These are phyloP conservation scores for Empidonax alnorum DNA, from an alignment of 2,113 vertebrate species.

Conservation along the genomic window DNA sequence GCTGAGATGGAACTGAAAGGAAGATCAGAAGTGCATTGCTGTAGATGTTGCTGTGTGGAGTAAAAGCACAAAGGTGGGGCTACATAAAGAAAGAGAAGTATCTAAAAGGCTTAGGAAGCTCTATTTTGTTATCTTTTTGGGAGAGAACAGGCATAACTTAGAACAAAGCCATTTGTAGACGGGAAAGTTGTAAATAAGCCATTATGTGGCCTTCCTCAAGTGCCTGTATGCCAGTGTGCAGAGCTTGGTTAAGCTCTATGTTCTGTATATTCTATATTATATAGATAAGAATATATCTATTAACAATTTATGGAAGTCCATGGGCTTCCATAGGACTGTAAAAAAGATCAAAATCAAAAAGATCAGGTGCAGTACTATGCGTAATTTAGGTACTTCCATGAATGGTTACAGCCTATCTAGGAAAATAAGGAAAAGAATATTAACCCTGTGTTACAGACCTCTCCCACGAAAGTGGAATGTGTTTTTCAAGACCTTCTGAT, in stretches of 20 bases:
- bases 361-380: fast-evolving
- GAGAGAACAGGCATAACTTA: neutral
- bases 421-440: neutral
- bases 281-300: neutral
- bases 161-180: neutral
- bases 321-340: neutral
- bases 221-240: neutral
- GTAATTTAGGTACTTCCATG: neutral
- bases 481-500: neutral
- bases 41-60: neutral
- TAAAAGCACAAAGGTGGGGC: neutral
- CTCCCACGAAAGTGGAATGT: neutral
- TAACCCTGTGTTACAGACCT: neutral
- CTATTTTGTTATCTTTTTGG: neutral
- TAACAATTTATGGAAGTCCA: neutral
- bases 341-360: neutral
- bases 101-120: neutral
- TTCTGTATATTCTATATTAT: neutral
- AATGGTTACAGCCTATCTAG: neutral
- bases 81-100: neutral
- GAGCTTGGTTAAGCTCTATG: neutral
- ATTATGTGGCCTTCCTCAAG: neutral
- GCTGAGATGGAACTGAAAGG: neutral
- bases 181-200: neutral
- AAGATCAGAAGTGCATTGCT: neutral